Evolutionary conservation across 2,888 invertebrate species (phyloP).

Genomic region (Aricia artaxerxes): DNA sequence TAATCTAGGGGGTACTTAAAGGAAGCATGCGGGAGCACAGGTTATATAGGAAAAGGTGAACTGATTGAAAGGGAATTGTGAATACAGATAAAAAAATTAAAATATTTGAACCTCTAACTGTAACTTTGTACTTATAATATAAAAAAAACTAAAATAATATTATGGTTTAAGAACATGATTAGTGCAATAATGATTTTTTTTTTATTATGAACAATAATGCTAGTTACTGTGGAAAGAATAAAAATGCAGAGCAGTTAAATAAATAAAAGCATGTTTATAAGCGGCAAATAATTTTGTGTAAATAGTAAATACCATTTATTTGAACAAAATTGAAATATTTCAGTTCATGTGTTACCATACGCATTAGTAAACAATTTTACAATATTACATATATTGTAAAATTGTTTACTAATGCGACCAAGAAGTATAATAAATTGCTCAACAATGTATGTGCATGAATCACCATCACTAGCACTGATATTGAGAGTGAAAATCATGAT

Average conservation of each 20-base stretch:
- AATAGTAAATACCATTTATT: constrained; percentile 40
- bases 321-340: constrained; percentile 33
- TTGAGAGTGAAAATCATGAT: neutral
- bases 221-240: constrained; percentile 59
- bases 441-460: neutral
- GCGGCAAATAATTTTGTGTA: constrained; percentile 41
- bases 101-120: neutral
- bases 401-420: neutral
- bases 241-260: constrained; percentile 74
- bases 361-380: too few species aligned
- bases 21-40: constrained; percentile 76
- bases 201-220: constrained; percentile 43
- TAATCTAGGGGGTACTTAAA: constrained; percentile 73
- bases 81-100: neutral
- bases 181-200: neutral
- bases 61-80: neutral
- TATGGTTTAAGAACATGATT: neutral
- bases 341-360: neutral
- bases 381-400: neutral
- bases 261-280: constrained; percentile 53
- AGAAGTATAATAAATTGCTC: neutral
- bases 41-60: constrained; percentile 44
- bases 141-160: neutral
- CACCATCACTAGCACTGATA: neutral
- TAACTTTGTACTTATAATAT: neutral